Base-by-base conservation (phyloP, 2,888 invertebrate species). In the Ptilodon capucinus region DNA sequence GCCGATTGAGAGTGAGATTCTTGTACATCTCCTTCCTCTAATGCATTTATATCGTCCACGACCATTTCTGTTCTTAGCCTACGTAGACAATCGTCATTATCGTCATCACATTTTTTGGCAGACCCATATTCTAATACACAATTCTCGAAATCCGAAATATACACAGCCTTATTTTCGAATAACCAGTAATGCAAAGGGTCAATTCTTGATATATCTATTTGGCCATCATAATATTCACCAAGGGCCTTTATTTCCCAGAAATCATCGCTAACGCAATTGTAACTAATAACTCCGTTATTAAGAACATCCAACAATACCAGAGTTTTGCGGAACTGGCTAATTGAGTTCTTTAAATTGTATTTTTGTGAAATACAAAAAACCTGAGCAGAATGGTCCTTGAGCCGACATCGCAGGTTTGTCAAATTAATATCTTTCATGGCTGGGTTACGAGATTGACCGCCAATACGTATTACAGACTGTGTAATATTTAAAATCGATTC, bases 401-500 rank as follows among this genome's bases (percentile, higher is more conserved):
- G 8, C 6, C 45, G 49, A 9, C 51, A 61, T 28, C 85, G 65
- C 46, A 81, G 43, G 53, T 91, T 92, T 28, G 79, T 91, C 46
- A 90, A 61, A 46, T 90, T 80, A 42, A 94, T 76, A 4, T 74
- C 61, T 5, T 78, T 70, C 74, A 88, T 74, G 1, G 70, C 67
- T 57, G 92, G 86, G 66, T 92, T 92, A 46, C 93, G 93, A 0
- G 94, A 93, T 66, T 94, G 94, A 0, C 93, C 92, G 0, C 96
- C 96, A 54, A 96, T 91, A 25, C 96, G 92, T 0, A 94, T 90
- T 44, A 96, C 91, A 7, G 92, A 88, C 0, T 82, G 44, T 0
- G 94, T 95, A 7, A 92, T 76, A n/a, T 76, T 67, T 1, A 93
- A 65, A 40, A 95, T 84, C 21, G 94, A 95, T 71, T 95, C 94